Evolutionary conservation across 2,888 invertebrate species (phyloP), one percentile per base, ranked within the genome.

Genomic region (Amphipoea oculea): DNA sequence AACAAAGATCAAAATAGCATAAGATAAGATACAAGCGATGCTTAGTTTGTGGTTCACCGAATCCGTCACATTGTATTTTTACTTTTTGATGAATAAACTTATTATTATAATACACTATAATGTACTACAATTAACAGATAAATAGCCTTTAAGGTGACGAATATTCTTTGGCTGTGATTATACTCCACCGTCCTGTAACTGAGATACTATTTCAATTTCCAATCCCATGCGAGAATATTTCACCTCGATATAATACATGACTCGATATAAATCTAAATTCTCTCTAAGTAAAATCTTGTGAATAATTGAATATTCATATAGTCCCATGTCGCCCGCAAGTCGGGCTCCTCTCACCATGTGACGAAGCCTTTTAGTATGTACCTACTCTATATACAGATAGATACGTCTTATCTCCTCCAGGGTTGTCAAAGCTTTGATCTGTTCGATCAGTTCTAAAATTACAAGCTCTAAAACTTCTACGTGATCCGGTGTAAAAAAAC

Each of bases 241-340:
- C 63, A 42, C 42, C 36, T 83, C 54, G 12, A 48, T 85, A 88
- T 88, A 85, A 78, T 90, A 82, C 88, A 89, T 92, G 89, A 92
- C 90, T 91, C 89, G 86, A 87, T 90, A 82, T 90, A 92, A 93
- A 93, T 92, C 94, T 90, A 90, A 93, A 94, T 93, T 93, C 92
- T 91, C 91, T 91, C 92, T 93, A 92, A 94, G 94, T 93, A 94
- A 95, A 95, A 94, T 95, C 94, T 95, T 92, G 93, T 94, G 94
- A 95, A 94, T 94, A 94, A 94, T 94, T 95, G 95, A 95, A 96
- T 96, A 96, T 96, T 96, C 95, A 96, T 96, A 90, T 91, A 86
- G 91, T 92, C 90, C 93, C 93, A 90, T 93, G 94, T 94, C 94
- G 94, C 93, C 95, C 95, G 94, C 95, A 95, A 96, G 95, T 95